Evolutionary conservation across 2,797 vertebrate species (phyloP), one percentile per base, ranked within the genome.

Genomic region (Myripristis murdjan): DNA sequence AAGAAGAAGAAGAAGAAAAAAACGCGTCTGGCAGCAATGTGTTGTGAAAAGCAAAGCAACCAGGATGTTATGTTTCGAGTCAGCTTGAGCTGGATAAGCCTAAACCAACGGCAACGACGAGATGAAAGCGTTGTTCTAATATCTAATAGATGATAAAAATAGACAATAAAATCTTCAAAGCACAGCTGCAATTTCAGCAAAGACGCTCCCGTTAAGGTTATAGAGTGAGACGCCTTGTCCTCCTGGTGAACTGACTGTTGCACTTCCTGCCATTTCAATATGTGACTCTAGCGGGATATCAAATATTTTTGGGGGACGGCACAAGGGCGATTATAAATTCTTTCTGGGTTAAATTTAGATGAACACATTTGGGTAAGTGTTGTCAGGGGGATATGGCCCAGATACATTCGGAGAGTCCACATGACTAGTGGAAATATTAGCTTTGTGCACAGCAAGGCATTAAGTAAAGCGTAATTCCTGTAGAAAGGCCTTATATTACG

Each of bases 341-440:
- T 78, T 62, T 87, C 77, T 78, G 58, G 72, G 64, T 71, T 84
- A 66, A 68, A 85, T 60, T 43, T 24, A 24, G 52, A 73, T 53
- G 46, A 60, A 79, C 64, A 57, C 62, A 75, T 74, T 66, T 56
- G 51, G 44, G 8, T 35, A 26, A 81, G 48, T 58, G 37, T 51
- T 47, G 31, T 62, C 55, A 55, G 51, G 68, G 75, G 65, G 35
- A 78, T 44, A 9, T 68, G 55, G 35, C 71, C 63, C 46, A 74
- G 73, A 78, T 73, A 65, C 31, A 22, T 54, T 47, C 22, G 18
- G 48, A 68, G 54, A 73, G 52, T 31, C 31, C 28, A 31, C 6
- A 31, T 31, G 28, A 31, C 4, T 6, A 31, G 4, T 4, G 28
- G 8, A 35, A 35, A 7, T 35, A 8, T 35, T 8, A 35, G 8